Base-by-base conservation (phyloP, 2,113 vertebrate genomes). In the Donacobius atricapilla region DNA sequence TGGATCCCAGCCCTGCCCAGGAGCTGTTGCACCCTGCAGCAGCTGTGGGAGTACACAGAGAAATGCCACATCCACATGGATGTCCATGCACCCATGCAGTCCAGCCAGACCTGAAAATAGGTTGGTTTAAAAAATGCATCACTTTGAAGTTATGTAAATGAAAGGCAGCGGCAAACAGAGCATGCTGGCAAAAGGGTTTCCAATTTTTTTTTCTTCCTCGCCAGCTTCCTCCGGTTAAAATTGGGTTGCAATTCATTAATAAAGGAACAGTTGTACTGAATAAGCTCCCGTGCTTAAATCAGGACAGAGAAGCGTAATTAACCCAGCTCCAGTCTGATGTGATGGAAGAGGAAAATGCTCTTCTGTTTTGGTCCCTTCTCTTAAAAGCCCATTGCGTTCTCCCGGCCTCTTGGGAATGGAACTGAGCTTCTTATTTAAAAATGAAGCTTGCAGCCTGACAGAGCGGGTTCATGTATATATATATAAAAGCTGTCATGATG, bases 161-260 rank as follows among this genome's bases (percentile, higher is more conserved):
- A 92, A 95, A 92, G 65, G 86, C 92, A 86, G 82, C 3, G 0
- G 96, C 84, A 76, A 94, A 84, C 66, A 53, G 82, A 95, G 75
- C 90, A 71, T 35, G 11, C 84, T 96, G 94, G 95, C 87, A 89
- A 97, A 94, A 89, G 82, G 78, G 78, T 93, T 97, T 80, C 58
- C 69, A 90, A 17, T 82, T 94, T 87, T 76, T 90, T 50, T 85
- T 82, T 57, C n/a, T 33, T 90, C 50, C 79, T 96, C 12, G 5
- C 92, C 95, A 94, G 94, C 80, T 96, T 94, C 93, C 90, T 94
- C 78, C 3, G 0, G 90, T 96, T 95, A 97, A 97, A 97, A 94
- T 90, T 96, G 91, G 95, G 92, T 96, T 96, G 92, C 93, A 94
- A 95, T 95, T 96, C 93, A 96, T 97, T 97, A 97, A 96, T 97